Base-by-base conservation (phyloP, 2,797 vertebrate species). In the Gadopsis marmoratus region DNA sequence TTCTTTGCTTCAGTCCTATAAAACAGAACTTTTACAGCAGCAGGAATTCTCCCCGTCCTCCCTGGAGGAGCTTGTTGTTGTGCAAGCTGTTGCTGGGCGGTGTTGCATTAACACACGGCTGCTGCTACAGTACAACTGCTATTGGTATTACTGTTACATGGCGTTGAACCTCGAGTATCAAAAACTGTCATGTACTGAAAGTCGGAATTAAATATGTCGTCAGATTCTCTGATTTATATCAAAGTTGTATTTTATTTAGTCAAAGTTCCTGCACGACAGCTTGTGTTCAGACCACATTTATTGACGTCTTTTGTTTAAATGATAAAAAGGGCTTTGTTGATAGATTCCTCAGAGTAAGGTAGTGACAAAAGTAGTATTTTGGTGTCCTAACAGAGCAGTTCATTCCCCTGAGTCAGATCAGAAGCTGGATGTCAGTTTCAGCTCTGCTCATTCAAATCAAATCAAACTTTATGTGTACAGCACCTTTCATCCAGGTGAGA, bases 51-150 rank as follows among this genome's bases (percentile, higher is more conserved):
- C 53, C 35, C 16, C 26, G 1, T 71, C 51, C 65, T 48, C 58
- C 54, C 35, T 16, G 31, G 50, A 76, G 41, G 37, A 47, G 63
- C 58, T 78, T 86, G 82, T 85, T 92, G 71, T 89, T 86, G 89
- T 78, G 72, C 74, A 83, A 70, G 73, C 80, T 59, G 90, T 90
- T 90, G 85, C 90, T 91, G 80, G 91, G 92, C 78, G 90, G 79
- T 83, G 91, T 89, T 79, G 14, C 31, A 84, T 81, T 62, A 79
- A 85, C 72, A 61, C 82, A 79, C 61, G 7, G 5, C 14, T 17
- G 4, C 16, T 59, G 17, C 48, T 45, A 29, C 33, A 7, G 33
- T 35, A 37, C 62, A 8, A 9, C 54, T 35, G 5, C 41, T 16
- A n/a, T 17, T 4, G 13, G 29, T 56, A 48, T 29, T 64, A 21